A percentile compares a stretch with the other conserved stretches of the same genome.
phyloP scores from a whole-genome alignment of 2,888 invertebrate species.

The Tiliacea aurago region DNA sequence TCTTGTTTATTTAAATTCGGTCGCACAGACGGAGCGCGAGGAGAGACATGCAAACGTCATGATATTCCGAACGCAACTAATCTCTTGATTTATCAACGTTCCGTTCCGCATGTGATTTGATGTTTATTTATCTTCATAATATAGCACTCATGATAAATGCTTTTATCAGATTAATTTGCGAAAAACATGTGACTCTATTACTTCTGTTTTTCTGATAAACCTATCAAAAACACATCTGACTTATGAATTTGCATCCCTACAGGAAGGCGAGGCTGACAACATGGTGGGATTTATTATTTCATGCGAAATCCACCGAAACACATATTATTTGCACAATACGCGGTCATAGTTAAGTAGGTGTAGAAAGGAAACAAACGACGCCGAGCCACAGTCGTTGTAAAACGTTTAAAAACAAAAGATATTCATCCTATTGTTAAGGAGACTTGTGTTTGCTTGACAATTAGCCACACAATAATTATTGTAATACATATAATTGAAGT shows the following conservation, averaged over 20 bases:
- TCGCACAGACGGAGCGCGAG: slow-evolving; percentile 38
- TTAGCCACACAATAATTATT: slow-evolving; percentile 68
- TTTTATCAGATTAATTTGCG: slow-evolving; percentile 68
- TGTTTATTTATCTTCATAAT: slow-evolving; percentile 63
- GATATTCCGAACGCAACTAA: slow-evolving; percentile 76
- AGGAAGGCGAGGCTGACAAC: background rate
- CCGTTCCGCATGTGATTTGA: slow-evolving; percentile 75
- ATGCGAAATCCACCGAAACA: slow-evolving; percentile 15
- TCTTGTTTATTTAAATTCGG: slow-evolving; percentile 44
- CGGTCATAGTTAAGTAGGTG: slow-evolving; percentile 31
- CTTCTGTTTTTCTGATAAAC: slow-evolving; percentile 49
- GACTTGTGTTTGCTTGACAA: slow-evolving; percentile 65
- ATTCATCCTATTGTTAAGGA: slow-evolving; percentile 70
- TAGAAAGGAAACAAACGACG: slow-evolving; percentile 58
- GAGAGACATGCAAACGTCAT: slow-evolving; percentile 61
- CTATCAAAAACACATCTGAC: slow-evolving; percentile 39
- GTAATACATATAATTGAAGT: slow-evolving; percentile 46
- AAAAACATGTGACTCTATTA: slow-evolving; percentile 65
- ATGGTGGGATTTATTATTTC: background rate
- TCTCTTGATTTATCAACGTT: slow-evolving; percentile 72
- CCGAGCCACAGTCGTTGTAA: slow-evolving; percentile 53
- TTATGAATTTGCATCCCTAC: slow-evolving; percentile 35
- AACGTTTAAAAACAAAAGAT: slow-evolving; percentile 68
- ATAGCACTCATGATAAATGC: slow-evolving; percentile 57
- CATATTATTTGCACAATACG: slow-evolving; percentile 19